Percentiles rank a stretch among this genome's conserved stretches.
Conservation (phyloP, 2,888 invertebrate genomes). For the Omphaloscelis lunosa region DNA sequence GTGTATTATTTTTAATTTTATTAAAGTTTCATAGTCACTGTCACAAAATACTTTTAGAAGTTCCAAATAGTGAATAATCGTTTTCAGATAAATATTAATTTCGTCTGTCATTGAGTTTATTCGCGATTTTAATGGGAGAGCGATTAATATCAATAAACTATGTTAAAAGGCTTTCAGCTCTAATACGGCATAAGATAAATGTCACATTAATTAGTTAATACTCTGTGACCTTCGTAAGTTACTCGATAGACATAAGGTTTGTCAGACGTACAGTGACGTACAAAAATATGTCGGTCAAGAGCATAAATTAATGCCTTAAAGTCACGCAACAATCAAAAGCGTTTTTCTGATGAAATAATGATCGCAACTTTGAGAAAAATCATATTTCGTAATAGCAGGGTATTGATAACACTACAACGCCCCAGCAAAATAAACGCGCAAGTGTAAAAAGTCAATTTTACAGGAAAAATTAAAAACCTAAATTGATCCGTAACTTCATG, state of each 20-base stretch:
- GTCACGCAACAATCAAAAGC: no score
- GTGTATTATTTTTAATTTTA: neutral
- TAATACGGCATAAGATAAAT: conserved; percentile 15
- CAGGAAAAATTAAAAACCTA: no score
- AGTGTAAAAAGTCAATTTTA: no score
- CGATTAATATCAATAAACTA: conserved; percentile 48
- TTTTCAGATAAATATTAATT: conserved; percentile 20
- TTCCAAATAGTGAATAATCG: neutral
- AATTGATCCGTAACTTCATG: no score
- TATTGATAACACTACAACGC: no score
- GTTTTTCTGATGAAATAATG: no score
- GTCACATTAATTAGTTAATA: conserved; percentile 13
- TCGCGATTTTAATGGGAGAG: neutral
- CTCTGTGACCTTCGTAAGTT: neutral
- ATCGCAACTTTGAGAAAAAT: no score
- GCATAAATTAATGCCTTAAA: no score
- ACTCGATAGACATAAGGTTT: neutral
- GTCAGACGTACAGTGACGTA: no score
- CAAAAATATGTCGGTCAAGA: neutral
- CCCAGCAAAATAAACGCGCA: no score
- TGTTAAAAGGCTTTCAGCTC: conserved; percentile 33
- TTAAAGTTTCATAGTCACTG: neutral
- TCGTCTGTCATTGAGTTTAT: conserved; percentile 6
- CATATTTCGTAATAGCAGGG: no score
- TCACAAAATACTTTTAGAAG: conserved; percentile 18